These are phyloP conservation scores for Homarus americanus DNA, from an alignment of 1,140 invertebrate species.

Conservation along the genomic window DNA sequence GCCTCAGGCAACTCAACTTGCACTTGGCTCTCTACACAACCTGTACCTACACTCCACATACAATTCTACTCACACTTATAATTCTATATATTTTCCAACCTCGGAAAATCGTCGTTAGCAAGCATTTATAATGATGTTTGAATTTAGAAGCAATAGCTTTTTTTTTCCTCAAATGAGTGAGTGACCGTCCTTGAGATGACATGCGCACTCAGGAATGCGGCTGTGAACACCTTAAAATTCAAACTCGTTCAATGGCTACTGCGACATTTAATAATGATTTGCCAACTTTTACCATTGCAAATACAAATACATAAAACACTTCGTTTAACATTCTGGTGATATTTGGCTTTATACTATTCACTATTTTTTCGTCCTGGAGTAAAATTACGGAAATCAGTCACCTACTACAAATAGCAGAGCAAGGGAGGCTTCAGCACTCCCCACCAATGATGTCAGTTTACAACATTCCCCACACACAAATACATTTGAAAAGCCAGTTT, in stretches of 20 bases:
- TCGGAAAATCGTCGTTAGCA: not conserved
- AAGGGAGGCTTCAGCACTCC: not conserved
- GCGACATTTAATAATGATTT: not conserved
- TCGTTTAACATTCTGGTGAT: too few relatives aligned
- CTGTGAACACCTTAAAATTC: constrained; percentile 12
- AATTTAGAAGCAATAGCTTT: not conserved
- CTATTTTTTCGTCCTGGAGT: not conserved
- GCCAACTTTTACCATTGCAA: not conserved
- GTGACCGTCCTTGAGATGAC: constrained; percentile 51
- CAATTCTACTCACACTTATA: too few relatives aligned
- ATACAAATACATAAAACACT: not conserved
- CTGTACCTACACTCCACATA: too few relatives aligned
- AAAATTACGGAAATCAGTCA: constrained; percentile 9
- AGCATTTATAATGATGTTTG: not conserved
- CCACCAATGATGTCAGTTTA: too few relatives aligned
- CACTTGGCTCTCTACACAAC: not conserved
- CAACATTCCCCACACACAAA: too few relatives aligned
- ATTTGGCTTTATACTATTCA: not conserved
- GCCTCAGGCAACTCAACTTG: not conserved
- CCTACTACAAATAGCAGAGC: not conserved
- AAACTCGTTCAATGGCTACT: constrained; percentile 6
- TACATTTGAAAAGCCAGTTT: too few relatives aligned
- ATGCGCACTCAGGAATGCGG: constrained; percentile 58
- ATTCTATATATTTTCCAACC: too few relatives aligned
- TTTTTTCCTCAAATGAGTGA: not conserved